Base-by-base conservation (phyloP, 2,113 vertebrate genomes). In the Dicaeum eximium region DNA sequence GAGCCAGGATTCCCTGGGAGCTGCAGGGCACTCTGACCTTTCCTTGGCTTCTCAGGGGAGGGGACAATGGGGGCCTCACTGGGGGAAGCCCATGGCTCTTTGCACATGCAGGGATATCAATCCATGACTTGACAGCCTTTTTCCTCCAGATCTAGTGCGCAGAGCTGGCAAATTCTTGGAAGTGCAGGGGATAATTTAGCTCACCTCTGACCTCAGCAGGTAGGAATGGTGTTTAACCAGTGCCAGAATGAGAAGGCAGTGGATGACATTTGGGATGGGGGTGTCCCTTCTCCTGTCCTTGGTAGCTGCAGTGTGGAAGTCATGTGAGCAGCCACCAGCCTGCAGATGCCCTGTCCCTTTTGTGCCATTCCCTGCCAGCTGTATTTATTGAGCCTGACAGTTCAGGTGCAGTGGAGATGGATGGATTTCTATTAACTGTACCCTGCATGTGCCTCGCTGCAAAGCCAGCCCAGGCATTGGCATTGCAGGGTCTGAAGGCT, bases 381-480 rank as follows among this genome's bases (percentile, higher is more conserved):
- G 23, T 45, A 18, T 80, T 66, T 78, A 44, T 38, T 24, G 47
- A 92, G 31, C n/a, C 64, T 56, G 72, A 35, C 3, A 9, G 48
- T 35, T 72, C 28, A 40, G 71, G 61, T 72, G 79, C 61, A 54
- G 35, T 35, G 65, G 72, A 64, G 69, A 51, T 58, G 65, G 77
- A 62, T 1, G 2, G 56, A 9, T 84, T 91, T 78, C 80, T 84
- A 10, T 79, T 44, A 85, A 5, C 38, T 6, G 2, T 22, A 28
- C n/a, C 65, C 17, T 61, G n/a, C 0, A 0, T n/a, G 48, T 56
- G 44, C 54, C 48, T 33, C 1, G 0, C 54, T 35, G 38, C 13
- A 4, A 66, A n/a, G 44, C 1, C 11, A 88, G 64, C 56, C 23
- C 67, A 37, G 33, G 45, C 65, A 18, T 27, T 51, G 51, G 53